A percentile compares a stretch with the other conserved stretches of the same genome.
Conservation (phyloP, 1,140 invertebrate species). For the Uloborus diversus region DNA sequence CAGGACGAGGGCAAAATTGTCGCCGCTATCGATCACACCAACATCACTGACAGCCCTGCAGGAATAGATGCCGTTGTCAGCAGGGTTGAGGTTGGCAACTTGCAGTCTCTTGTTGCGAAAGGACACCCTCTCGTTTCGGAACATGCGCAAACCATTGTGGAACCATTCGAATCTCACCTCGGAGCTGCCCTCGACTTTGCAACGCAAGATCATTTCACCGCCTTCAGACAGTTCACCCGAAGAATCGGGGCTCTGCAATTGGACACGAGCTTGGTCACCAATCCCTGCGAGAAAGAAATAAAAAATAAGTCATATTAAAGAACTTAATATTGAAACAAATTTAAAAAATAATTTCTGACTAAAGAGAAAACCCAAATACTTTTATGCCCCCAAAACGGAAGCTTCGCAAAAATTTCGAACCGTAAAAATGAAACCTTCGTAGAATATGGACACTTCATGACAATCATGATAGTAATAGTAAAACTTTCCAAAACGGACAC, state of each 20-base stretch:
- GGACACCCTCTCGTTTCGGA: slow-evolving; percentile 71
- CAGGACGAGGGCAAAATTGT: slow-evolving; percentile 70
- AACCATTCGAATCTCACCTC: slow-evolving; percentile 80
- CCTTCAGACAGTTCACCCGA: slow-evolving; percentile 69
- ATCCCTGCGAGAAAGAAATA: slow-evolving; percentile 71
- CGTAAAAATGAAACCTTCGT: too few species aligned
- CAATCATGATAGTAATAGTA: too few species aligned
- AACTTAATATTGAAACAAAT: too few species aligned
- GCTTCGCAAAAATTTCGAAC: too few species aligned
- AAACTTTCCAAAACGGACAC: too few species aligned
- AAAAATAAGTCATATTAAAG: neutral
- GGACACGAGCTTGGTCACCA: slow-evolving; percentile 72
- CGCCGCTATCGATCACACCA: slow-evolving; percentile 70
- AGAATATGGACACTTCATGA: too few species aligned
- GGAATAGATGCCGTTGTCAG: slow-evolving; percentile 78
- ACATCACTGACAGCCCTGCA: slow-evolving; percentile 75
- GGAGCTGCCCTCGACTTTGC: slow-evolving; percentile 78
- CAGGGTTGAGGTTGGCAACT: slow-evolving; percentile 70
- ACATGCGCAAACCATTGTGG: slow-evolving; percentile 74
- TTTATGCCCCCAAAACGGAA: too few species aligned
- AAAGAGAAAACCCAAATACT: too few species aligned
- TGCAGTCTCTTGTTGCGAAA: slow-evolving; percentile 73
- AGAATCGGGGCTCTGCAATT: slow-evolving; percentile 72
- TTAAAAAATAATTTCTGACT: too few species aligned
- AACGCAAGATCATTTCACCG: slow-evolving; percentile 75